Conservation (phyloP, 37 sponge, comb jelly and placozoan species). For the Cliona cf. orientalis region DNA sequence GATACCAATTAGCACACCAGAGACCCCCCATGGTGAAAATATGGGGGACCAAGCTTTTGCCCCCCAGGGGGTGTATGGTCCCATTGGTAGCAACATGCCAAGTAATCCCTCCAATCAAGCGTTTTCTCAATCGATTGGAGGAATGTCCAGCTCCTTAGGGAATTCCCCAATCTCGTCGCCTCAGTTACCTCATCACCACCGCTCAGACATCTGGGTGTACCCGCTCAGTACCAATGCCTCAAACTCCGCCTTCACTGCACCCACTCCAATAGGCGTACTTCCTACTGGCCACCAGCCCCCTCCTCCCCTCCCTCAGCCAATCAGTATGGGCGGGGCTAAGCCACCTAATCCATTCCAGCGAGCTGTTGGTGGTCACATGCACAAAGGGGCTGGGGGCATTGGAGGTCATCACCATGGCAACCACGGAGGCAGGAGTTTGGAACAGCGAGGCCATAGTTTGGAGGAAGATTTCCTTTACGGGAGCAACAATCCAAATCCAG, state of each 20-base stretch:
- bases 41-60: conserved; percentile 9
- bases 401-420: too few species aligned
- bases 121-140: not conserved
- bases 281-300: too few species aligned
- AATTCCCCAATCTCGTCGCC: conserved; percentile 15
- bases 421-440: not conserved
- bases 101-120: not conserved
- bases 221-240: too few species aligned
- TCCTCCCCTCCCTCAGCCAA: too few species aligned
- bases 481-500: not conserved
- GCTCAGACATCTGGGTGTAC: conserved; percentile 1
- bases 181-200: not conserved
- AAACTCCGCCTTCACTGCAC: too few species aligned
- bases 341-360: too few species aligned
- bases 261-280: too few species aligned
- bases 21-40: conserved; percentile 40
- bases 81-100: conserved; percentile 39
- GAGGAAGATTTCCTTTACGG: not conserved
- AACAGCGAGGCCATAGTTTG: not conserved
- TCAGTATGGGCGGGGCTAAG: too few species aligned
- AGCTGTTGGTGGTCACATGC: not conserved
- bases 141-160: conserved; percentile 5
- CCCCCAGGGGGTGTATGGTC: conserved; percentile 40
- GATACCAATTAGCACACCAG: conserved; percentile 10
- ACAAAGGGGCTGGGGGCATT: not conserved